phyloP scores from a whole-genome alignment of 2,888 invertebrate genomes.

The Tenthredo mesomela region DNA sequence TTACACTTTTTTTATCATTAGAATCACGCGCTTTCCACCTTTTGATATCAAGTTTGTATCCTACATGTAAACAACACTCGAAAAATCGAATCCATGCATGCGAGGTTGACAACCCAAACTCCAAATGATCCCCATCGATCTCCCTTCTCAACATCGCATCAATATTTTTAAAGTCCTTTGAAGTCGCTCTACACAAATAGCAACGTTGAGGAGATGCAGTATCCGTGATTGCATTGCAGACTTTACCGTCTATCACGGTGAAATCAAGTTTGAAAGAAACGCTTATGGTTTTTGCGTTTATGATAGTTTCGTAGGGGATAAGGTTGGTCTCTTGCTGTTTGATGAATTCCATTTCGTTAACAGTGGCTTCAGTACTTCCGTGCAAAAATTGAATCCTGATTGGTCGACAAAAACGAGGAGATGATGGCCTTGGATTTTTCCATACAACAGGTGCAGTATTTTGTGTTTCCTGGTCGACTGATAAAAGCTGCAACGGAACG shows the following conservation, averaged over 20 bases:
- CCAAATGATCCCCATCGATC: conserved; percentile 48
- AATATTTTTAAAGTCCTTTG: conserved; percentile 57
- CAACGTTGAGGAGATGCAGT: conserved; percentile 56
- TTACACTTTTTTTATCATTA: conserved; percentile 44
- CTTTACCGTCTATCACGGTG: conserved; percentile 58
- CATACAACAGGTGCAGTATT: conserved; percentile 28
- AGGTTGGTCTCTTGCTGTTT: conserved; percentile 35
- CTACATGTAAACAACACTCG: conserved; percentile 58
- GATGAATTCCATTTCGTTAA: conserved; percentile 28
- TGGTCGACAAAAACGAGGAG: conserved; percentile 54
- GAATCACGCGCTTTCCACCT: conserved; percentile 57
- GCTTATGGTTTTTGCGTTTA: conserved; percentile 43
- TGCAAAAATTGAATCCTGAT: conserved; percentile 52
- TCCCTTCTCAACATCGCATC: conserved; percentile 48
- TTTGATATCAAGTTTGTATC: conserved; percentile 56
- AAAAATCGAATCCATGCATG: conserved; percentile 59
- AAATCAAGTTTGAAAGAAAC: conserved; percentile 56
- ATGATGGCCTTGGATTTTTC: conserved; percentile 50
- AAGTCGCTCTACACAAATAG: conserved; percentile 57
- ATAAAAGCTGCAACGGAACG: background rate
- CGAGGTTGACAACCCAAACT: conserved; percentile 57
- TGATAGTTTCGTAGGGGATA: conserved; percentile 55
- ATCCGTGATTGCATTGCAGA: conserved; percentile 56
- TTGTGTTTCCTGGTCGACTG: background rate
- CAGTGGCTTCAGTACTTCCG: conserved; percentile 47